Conservation (phyloP, 1,140 invertebrate genomes). For the Eueides isabella region DNA sequence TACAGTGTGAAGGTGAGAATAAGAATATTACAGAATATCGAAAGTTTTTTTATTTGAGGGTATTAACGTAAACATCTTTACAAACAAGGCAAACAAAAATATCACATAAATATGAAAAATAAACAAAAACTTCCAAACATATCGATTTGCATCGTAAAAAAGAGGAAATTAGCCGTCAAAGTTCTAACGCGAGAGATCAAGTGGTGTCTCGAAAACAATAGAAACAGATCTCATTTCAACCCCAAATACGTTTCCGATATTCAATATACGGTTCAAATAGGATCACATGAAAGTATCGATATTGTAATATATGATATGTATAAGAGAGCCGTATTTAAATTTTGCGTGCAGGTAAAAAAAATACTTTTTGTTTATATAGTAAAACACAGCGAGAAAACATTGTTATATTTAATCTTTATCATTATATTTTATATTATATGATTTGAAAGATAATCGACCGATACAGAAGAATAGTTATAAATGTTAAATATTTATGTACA, state of each 20-base stretch:
- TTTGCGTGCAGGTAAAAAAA: conserved; percentile 48
- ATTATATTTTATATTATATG: too few relatives aligned
- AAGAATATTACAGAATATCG: background rate
- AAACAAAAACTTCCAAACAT: conserved; percentile 11
- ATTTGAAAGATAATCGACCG: too few relatives aligned
- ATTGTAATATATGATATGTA: conserved; percentile 45
- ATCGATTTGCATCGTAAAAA: conserved; percentile 33
- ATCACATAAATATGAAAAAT: conserved; percentile 14
- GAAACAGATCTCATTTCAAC: conserved; percentile 67
- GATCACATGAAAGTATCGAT: conserved; percentile 59
- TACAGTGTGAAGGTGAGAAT: too few relatives aligned
- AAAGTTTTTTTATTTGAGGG: background rate
- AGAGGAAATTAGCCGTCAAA: conserved; percentile 65
- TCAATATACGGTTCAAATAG: conserved; percentile 69
- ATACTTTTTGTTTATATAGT: background rate
- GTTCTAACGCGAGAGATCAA: conserved; percentile 61
- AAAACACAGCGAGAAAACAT: background rate
- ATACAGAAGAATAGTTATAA: too few relatives aligned
- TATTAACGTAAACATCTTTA: background rate
- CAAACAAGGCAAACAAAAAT: conserved; percentile 6
- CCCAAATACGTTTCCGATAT: conserved; percentile 73
- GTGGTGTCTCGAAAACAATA: conserved; percentile 60
- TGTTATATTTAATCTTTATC: too few relatives aligned
- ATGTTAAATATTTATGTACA: too few relatives aligned
- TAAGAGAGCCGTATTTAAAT: conserved; percentile 41